Percentiles rank a stretch among this genome's conserved stretches.
Evolutionary conservation across 2,113 vertebrate genomes (phyloP).

Genomic region (Syngnathus floridae): DNA sequence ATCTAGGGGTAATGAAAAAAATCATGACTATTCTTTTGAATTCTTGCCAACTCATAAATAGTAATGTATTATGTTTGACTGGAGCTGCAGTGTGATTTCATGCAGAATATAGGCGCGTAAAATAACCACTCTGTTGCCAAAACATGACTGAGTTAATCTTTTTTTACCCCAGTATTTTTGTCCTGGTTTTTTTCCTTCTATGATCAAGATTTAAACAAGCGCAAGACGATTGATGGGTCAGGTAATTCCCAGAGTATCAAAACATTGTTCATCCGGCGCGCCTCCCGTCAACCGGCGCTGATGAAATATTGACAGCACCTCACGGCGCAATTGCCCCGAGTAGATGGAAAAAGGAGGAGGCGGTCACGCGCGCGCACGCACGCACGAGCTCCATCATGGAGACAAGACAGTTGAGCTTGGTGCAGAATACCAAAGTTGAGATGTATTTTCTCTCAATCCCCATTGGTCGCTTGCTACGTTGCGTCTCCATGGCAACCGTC

Average conservation of each 20-base stretch:
- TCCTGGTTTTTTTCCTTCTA: no score
- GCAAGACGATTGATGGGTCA: background rate
- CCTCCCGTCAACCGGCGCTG: background rate
- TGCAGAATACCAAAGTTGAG: background rate
- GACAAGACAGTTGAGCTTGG: constrained; percentile 1
- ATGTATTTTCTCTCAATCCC: constrained; percentile 1
- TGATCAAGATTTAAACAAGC: no score
- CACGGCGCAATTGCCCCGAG: background rate
- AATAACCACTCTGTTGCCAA: background rate
- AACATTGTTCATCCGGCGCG: background rate
- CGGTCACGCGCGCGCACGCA: background rate
- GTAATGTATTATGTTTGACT: background rate
- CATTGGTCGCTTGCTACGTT: constrained; percentile 1
- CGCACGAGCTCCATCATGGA: background rate
- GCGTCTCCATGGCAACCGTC: constrained; percentile 26
- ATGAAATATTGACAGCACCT: constrained; percentile 9
- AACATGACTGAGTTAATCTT: no score
- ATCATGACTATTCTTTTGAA: background rate
- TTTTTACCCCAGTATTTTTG: no score
- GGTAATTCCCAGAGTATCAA: background rate
- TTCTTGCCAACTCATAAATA: background rate
- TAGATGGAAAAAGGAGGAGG: background rate
- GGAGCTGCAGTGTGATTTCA: background rate
- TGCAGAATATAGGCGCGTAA: background rate
- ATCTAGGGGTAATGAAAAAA: background rate